Evolutionary conservation across 1,140 invertebrate species (phyloP), one percentile per base, ranked within the genome.

Genomic region (Patella vulgata): DNA sequence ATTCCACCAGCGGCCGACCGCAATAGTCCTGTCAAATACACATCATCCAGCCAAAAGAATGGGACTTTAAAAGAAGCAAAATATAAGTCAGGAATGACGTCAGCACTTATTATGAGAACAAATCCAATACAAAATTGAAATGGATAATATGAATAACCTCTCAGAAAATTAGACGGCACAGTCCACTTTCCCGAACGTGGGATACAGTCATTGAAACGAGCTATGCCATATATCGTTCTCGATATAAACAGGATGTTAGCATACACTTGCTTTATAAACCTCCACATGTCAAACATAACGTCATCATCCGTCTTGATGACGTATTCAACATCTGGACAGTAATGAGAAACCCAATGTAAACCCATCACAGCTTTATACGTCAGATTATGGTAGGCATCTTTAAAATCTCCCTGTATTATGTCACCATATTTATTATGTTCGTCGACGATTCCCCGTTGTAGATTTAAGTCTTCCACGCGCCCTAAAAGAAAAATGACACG

Each of bases 121-220:
- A 77, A 75, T 12, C 84, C 84, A 23, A 70, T 57, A 66, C 84
- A 85, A 48, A 82, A 85, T 6, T 23, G 30, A 17, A 48, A 40
- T 0, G 69, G 69, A 51, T 62, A 71, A 14, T 30, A 31, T 12
- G 2, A 27, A 3, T 56, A 42, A 9, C 47, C 39, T 36, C 44
- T 39, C 31, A 68, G 63, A 8, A 59, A 31, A 19, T 71, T 31
- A 4, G 52, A 25, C 11, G 62, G 25, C 1, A 71, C 55, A 12
- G 39, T 23, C 42, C 42, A 44, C 9, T 67, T 66, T 14, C 36
- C 21, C 12, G 14, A 30, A 2, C 23, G 39, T 12, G 54, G n/a
- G 42, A 44, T 23, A 1, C 11, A 3, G n/a, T 19, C 42, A 1
- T 6, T n/a, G 23, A n/a, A 3, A 19, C 42, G 42, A 12, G 8